Conservation (phyloP, 2,888 invertebrate genomes). For the Drosophila leonis region DNA sequence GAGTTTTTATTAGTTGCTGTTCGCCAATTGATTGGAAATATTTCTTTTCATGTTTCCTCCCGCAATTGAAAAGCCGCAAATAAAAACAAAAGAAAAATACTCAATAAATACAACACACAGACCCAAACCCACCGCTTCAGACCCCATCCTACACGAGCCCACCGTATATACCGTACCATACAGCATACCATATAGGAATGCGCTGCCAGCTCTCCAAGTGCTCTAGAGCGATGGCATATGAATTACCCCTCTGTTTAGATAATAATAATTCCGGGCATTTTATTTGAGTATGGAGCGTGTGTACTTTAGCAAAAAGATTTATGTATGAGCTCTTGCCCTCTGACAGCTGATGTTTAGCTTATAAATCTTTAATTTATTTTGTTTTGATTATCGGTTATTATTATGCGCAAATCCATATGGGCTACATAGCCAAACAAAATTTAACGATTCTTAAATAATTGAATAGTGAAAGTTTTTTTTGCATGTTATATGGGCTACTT, state of each 20-base stretch:
- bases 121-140: not conserved
- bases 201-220: slow-evolving; percentile 38
- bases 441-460: slow-evolving; percentile 40
- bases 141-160: not conserved
- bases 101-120: slow-evolving; percentile 30
- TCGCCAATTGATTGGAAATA: slow-evolving; percentile 80
- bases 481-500: not conserved
- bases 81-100: slow-evolving; percentile 49
- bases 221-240: slow-evolving; percentile 63
- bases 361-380: slow-evolving; percentile 77
- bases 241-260: slow-evolving; percentile 66
- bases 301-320: slow-evolving; percentile 56
- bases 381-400: slow-evolving; percentile 73
- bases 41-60: slow-evolving; percentile 74
- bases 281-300: slow-evolving; percentile 53
- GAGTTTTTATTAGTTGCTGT: slow-evolving; percentile 75
- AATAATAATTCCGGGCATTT: slow-evolving; percentile 70
- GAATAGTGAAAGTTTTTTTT: slow-evolving; percentile 14
- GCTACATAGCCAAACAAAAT: slow-evolving; percentile 21
- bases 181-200: slow-evolving; percentile 2
- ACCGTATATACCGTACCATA: not conserved
- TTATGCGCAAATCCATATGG: slow-evolving; percentile 48
- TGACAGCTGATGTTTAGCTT: slow-evolving; percentile 69
- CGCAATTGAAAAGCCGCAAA: slow-evolving; percentile 58
- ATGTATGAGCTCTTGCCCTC: slow-evolving; percentile 53